Percentiles rank a stretch among this genome's conserved stretches.
These are phyloP conservation scores for Cygnus buccinator DNA, from an alignment of 2,113 vertebrate genomes.

Conservation along the genomic window DNA sequence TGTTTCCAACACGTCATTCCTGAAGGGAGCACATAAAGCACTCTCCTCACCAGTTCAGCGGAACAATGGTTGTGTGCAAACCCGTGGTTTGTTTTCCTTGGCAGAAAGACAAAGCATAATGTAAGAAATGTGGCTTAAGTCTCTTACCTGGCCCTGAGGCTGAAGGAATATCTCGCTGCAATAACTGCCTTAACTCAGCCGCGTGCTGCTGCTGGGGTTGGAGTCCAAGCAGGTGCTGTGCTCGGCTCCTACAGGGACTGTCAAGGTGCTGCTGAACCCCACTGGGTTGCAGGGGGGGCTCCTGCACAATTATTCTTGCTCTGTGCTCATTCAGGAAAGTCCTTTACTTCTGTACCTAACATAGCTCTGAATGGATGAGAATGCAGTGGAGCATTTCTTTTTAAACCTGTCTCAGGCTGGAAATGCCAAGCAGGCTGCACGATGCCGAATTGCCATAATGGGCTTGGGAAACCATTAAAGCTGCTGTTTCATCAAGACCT, in stretches of 20 bases:
- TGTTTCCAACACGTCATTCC: not conserved
- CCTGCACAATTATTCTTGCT: not conserved
- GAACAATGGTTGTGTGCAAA: not conserved
- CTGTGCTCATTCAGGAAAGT: not conserved
- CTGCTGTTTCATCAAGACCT: not conserved
- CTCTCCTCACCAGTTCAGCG: not conserved
- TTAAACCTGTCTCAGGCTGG: not conserved
- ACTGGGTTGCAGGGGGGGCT: not conserved
- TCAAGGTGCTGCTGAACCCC: not conserved
- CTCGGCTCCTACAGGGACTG: not conserved
- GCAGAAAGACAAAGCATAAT: not conserved
- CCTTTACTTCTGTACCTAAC: not conserved
- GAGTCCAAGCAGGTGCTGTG: rapidly evolving
- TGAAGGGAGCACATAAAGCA: not conserved
- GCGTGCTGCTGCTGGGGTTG: not conserved
- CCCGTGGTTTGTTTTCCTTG: not conserved
- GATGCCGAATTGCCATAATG: rapidly evolving
- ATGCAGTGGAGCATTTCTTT: not conserved
- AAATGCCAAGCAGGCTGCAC: not conserved
- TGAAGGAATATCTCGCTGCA: not conserved
- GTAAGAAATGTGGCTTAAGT: not conserved
- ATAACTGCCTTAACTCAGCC: not conserved
- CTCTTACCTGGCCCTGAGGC: not conserved
- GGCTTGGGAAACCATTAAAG: not conserved
- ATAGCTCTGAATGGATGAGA: not conserved